Conservation (phyloP, 2,113 vertebrate genomes). For the Pica pica region DNA sequence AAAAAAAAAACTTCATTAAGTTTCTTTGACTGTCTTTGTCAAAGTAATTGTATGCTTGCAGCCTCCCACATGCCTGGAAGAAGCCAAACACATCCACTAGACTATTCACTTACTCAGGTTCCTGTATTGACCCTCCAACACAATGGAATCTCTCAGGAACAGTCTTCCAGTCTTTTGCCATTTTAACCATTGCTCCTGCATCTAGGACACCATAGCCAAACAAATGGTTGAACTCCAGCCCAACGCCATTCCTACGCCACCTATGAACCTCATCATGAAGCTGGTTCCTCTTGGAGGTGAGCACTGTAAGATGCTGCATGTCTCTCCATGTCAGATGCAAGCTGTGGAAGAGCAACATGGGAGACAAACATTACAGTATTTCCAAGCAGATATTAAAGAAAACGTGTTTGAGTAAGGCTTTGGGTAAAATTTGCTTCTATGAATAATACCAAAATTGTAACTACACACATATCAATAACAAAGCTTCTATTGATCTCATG, state of each 20-base stretch:
- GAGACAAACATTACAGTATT: not conserved
- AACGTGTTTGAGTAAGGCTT: not conserved
- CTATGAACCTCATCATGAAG: slow-evolving; percentile 96
- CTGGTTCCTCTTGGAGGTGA: slow-evolving; percentile 97
- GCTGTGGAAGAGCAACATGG: slow-evolving; percentile 58
- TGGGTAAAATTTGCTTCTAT: not conserved
- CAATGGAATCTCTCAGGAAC: slow-evolving; percentile 98
- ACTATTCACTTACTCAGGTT: slow-evolving; percentile 83
- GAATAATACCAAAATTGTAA: not conserved
- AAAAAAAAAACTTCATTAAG: not conserved
- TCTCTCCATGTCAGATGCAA: slow-evolving; percentile 93
- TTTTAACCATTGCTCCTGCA: slow-evolving; percentile 96
- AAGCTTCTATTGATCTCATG: not conserved
- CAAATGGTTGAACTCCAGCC: slow-evolving; percentile 96
- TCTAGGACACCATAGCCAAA: slow-evolving; percentile 97
- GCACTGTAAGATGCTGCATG: slow-evolving; percentile 95
- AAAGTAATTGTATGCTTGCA: rapidly evolving
- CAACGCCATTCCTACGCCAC: slow-evolving; percentile 94
- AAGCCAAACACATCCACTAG: not conserved
- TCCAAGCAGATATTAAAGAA: not conserved
- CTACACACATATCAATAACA: not conserved
- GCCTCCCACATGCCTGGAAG: not conserved
- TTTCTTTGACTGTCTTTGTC: not conserved
- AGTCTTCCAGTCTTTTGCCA: slow-evolving; percentile 95
- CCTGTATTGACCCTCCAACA: slow-evolving; percentile 90